These are phyloP conservation scores for Atrina japonica DNA, from an alignment of 2,888 invertebrate genomes.

Conservation along the genomic window DNA sequence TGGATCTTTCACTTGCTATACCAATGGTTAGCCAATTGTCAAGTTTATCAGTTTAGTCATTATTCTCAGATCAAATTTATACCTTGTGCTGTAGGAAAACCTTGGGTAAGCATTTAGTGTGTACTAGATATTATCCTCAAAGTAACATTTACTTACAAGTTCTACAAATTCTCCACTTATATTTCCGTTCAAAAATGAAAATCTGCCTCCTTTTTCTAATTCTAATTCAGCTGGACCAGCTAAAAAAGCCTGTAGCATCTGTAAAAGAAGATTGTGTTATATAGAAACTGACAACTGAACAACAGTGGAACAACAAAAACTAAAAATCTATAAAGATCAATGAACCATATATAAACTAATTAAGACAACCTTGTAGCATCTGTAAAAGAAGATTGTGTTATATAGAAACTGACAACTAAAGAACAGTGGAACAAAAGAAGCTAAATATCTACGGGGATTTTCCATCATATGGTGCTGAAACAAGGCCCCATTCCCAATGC, in stretches of 20 bases:
- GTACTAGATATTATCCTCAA: neutral
- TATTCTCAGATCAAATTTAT: no score
- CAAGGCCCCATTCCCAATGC: no score
- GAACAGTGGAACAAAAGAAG: neutral
- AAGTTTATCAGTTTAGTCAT: no score
- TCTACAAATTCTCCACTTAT: slow-evolving; percentile 94
- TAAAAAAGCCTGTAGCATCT: slow-evolving; percentile 93
- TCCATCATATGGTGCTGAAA: no score
- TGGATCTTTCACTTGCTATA: no score
- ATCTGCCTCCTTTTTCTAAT: slow-evolving; percentile 91
- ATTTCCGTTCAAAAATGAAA: slow-evolving; percentile 95
- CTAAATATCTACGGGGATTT: no score
- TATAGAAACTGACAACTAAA: neutral
- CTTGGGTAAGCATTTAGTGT: no score
- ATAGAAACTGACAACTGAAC: neutral
- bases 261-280: slow-evolving; percentile 47
- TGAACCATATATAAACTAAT: no score
- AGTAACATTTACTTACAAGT: slow-evolving; percentile 82
- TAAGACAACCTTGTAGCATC: no score
- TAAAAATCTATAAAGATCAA: neutral
- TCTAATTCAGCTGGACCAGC: slow-evolving; percentile 90
- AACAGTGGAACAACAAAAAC: neutral
- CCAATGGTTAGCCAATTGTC: no score
- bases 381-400: neutral
- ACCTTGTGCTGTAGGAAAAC: no score